A percentile compares a stretch with the other conserved stretches of the same genome.
Conservation (phyloP, 1,140 invertebrate species). For the Eriosoma lanigerum region DNA sequence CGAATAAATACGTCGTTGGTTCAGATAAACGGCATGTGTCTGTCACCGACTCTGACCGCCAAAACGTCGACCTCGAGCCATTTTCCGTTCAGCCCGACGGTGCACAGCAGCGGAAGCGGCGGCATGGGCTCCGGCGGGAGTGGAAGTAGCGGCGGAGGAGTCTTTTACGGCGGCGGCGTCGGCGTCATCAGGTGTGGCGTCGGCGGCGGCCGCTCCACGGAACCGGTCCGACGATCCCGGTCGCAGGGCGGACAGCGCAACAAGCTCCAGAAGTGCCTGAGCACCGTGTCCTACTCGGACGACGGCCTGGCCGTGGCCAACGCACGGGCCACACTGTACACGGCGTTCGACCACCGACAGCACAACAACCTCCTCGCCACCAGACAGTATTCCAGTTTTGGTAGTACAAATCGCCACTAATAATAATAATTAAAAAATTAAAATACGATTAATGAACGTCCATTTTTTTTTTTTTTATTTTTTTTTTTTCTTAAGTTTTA, state of each 20-base stretch:
- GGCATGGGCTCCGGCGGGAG: background rate
- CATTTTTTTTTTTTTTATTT: too few species aligned
- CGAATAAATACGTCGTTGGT: constrained; percentile 47
- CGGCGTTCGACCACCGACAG: constrained; percentile 58
- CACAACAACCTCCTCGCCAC: constrained; percentile 71
- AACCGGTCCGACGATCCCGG: constrained; percentile 70
- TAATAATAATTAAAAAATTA: constrained; percentile 4
- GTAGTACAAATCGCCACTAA: constrained; percentile 69
- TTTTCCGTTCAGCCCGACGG: constrained; percentile 20
- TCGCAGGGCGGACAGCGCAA: constrained; percentile 79
- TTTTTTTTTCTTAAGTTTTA: too few species aligned
- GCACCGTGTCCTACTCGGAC: constrained; percentile 74
- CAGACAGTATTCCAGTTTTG: constrained; percentile 90
- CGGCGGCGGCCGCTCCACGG: constrained; percentile 53
- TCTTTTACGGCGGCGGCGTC: constrained; percentile 26
- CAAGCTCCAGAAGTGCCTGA: constrained; percentile 83
- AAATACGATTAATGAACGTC: too few species aligned
- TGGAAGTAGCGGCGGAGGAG: constrained; percentile 41
- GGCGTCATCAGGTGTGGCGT: constrained; percentile 54
- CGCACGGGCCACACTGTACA: constrained; percentile 58
- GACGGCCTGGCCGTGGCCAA: constrained; percentile 61
- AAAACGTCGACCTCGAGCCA: constrained; percentile 44
- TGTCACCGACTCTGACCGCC: constrained; percentile 54
- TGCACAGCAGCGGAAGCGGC: constrained; percentile 46
- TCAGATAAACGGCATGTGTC: constrained; percentile 56